Evolutionary conservation across 2,888 invertebrate species (phyloP), one percentile per base, ranked within the genome.

Genomic region (Calameuta filiformis): DNA sequence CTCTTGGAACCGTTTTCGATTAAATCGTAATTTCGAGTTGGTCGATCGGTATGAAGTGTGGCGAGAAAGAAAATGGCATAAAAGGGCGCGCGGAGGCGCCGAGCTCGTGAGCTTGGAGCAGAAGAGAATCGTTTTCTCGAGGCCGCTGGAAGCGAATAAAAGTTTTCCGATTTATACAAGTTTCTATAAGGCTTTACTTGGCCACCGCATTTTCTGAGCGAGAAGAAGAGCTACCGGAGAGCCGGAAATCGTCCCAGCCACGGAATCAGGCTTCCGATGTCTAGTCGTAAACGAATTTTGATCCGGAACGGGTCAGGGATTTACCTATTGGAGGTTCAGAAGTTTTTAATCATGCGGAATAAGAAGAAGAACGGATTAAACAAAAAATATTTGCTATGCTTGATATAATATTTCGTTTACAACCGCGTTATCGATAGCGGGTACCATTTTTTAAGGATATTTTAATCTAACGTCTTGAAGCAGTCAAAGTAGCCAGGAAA

Each of bases 161-260:
- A 88, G 85, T 88, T 88, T 85, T 82, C 82, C 85, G 85, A 87
- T 87, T 80, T 81, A 79, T 80, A 82, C 83, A 87, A 86, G 80
- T 86, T 88, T 88, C 87, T 87, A 86, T 81, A 81, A 80, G 80
- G 78, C 77, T 83, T 87, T 86, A 85, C 56, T 23, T 56, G 23
- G 56, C 56, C 23, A 56, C 56, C 56, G 56, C 56, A 56, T 56
- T 56, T 56, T 23, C 56, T 9, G 56, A 56, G 56, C 23, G 56
- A 56, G 56, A 23, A 56, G 23, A 56, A 23, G 9, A 56, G 56
- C 56, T 40, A 40, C 40, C 15, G 40, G 40, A 40, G 40, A 40
- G 15, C 56, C 56, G 23, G 56, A 23, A 56, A 56, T 23, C 9
- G 56, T 56, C 56, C 56, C 23, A 56, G 56, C 9, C 84, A 79